Evolutionary conservation across 2,888 invertebrate genomes (phyloP).

Genomic region (Perdita meconis): DNA sequence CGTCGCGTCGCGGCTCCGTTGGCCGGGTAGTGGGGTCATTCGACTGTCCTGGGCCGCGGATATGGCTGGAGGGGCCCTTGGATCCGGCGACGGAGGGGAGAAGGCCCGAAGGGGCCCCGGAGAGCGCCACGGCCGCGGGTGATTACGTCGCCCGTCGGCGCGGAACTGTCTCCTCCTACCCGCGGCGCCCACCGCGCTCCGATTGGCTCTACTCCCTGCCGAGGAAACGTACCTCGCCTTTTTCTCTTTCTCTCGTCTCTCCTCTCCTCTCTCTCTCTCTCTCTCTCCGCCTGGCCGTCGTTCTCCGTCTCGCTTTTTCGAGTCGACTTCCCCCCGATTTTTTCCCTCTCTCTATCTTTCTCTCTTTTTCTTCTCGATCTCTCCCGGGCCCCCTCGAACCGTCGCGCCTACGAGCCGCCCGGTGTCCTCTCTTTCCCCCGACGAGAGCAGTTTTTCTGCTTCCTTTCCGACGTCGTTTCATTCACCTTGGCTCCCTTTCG

Average conservation of each 20-base stretch:
- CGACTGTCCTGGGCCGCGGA: constrained; percentile 28
- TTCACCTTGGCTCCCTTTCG: constrained; percentile 52
- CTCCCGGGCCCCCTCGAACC: constrained; percentile 6
- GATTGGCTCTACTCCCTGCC: constrained; percentile 77
- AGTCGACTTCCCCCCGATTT: constrained; percentile 22
- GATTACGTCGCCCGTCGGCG: constrained; percentile 83
- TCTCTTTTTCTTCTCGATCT: too few species aligned
- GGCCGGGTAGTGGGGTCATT: constrained; percentile 46
- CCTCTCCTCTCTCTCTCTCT: constrained; percentile 43
- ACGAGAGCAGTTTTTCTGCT: constrained; percentile 30
- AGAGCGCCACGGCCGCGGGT: constrained; percentile 80
- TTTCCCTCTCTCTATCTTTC: too few species aligned
- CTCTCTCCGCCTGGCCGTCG: constrained; percentile 18
- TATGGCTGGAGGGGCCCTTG: constrained; percentile 52
- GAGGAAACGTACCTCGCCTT: constrained; percentile 69
- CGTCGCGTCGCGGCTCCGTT: constrained; percentile 57
- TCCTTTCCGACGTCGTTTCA: constrained; percentile 36
- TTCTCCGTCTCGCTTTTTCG: constrained; percentile 49
- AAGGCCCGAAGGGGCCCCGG: constrained; percentile 71
- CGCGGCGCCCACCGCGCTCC: constrained; percentile 80
- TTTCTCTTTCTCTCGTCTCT: constrained; percentile 55
- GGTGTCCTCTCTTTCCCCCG: constrained; percentile 24
- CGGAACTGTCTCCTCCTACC: constrained; percentile 83
- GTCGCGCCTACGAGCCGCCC: constrained; percentile 13
- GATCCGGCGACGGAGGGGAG: constrained; percentile 49